phyloP scores from a whole-genome alignment of 2,888 invertebrate species.

The Copidosoma aretas region DNA sequence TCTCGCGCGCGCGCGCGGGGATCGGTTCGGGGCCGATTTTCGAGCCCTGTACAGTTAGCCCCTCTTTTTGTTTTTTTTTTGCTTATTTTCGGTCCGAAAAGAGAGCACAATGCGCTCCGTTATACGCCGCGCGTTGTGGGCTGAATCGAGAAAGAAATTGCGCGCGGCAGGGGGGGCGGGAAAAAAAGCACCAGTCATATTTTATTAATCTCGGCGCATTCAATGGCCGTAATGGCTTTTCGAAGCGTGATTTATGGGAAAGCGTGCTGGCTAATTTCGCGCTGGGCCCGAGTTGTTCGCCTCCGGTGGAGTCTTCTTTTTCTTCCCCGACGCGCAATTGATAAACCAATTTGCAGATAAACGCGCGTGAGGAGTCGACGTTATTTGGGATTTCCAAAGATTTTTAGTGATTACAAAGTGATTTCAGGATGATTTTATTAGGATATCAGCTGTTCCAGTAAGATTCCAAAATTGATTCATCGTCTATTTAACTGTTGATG shows the following conservation, averaged over 20 bases:
- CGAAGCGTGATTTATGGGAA: not conserved
- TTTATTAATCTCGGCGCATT: conserved; percentile 12
- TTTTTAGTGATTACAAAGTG: too few relatives aligned
- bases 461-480: too few relatives aligned
- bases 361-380: too few relatives aligned
- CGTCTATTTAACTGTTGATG: too few relatives aligned
- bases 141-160: conserved; percentile 12
- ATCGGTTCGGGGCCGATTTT: conserved; percentile 12
- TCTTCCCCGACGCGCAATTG: not conserved
- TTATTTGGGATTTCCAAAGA: too few relatives aligned
- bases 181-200: not conserved
- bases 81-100: conserved; percentile 11
- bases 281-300: too few relatives aligned
- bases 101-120: conserved; percentile 25
- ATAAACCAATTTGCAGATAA: too few relatives aligned
- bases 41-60: conserved; percentile 22
- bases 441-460: too few relatives aligned
- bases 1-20: conserved; percentile 11
- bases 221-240: not conserved
- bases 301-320: too few relatives aligned
- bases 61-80: too few relatives aligned
- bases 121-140: conserved; percentile 19
- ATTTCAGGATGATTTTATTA: too few relatives aligned
- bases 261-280: conserved; percentile 3
- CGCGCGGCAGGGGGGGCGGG: not conserved